A percentile compares a stretch with the other conserved stretches of the same genome.
Conservation (phyloP, 53 echinoderm and acorn worm genomes). For the Henricia sp. region DNA sequence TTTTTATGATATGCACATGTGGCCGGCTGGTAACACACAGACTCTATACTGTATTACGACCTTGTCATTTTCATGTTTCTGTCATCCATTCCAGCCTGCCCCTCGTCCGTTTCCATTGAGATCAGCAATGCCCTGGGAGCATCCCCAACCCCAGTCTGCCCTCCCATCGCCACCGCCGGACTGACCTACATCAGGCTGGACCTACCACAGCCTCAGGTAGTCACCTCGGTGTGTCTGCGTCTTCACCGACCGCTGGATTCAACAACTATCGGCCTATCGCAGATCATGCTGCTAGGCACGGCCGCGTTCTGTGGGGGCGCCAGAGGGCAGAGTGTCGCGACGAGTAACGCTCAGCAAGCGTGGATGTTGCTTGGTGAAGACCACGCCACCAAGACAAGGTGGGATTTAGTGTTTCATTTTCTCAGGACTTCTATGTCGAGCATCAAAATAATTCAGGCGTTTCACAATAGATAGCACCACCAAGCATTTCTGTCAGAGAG, state of each 20-base stretch:
- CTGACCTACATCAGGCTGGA: slow-evolving; percentile 86
- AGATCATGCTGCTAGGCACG: slow-evolving; percentile 86
- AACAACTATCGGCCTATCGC: slow-evolving; percentile 88
- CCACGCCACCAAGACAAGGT: slow-evolving; percentile 71
- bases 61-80: too few species aligned
- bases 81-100: slow-evolving; percentile 78
- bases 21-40: too few species aligned
- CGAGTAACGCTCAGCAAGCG: slow-evolving; percentile 33
- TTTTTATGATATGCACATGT: too few species aligned
- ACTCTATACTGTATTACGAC: too few species aligned
- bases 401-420: too few species aligned
- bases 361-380: slow-evolving; percentile 24
- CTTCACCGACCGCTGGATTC: slow-evolving; percentile 91
- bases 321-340: slow-evolving; percentile 21
- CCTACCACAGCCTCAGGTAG: slow-evolving; percentile 83
- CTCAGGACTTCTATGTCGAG: too few species aligned
- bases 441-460: too few species aligned
- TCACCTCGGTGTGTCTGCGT: slow-evolving; percentile 80
- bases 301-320: slow-evolving; percentile 77
- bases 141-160: slow-evolving; percentile 81
- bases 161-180: slow-evolving; percentile 88
- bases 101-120: slow-evolving; percentile 88
- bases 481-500: too few species aligned
- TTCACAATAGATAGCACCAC: too few species aligned
- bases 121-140: slow-evolving; percentile 86